Base-by-base conservation (phyloP, 2,888 invertebrate genomes). In the Branchellion lobata region DNA sequence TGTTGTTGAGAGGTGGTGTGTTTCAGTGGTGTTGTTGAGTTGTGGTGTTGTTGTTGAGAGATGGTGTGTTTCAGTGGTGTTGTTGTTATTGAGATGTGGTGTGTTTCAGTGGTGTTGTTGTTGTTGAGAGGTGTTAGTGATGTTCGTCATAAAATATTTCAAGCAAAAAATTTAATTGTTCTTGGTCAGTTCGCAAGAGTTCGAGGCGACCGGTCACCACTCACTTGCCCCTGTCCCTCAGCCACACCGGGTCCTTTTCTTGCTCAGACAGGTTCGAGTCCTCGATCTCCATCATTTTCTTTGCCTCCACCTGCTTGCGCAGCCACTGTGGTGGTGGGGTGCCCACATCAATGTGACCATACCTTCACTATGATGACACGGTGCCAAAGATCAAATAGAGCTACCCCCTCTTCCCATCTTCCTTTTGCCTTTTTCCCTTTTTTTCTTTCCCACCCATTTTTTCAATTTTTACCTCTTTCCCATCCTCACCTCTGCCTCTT, bases 231-330 rank as follows among this genome's bases (percentile, higher is more conserved):
- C 94, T 94, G 81, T 91, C 91, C 85, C 93, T 91, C 79, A 94
- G 90, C 91, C 92, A 94, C 81, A 92, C 90, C 0, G 94, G 93
- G 87, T 94, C 92, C 83, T 91, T 92, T 87, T 94, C 94, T 85
- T 94, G 93, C 0, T 86, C 86, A 24, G 84, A 84, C 27, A 88
- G 83, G 81, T 88, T 86, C 85, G 92, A 92, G 82, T 88, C 87
- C 11, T 91, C 91, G 0, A 93, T 92, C 31, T 93, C 93, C 76
- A 88, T 86, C 0, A 90, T 90, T 85, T 92, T 89, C 84, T 92
- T 89, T 14, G 93, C 92, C 84, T 91, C 90, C 1, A 92, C 92
- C 84, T 94, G 92, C 85, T 94, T 94, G 82, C 90, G 89, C 81
- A 94, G 86, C 93, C 93, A 94, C 88, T 91, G 47, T 21, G 8